These are phyloP conservation scores for Pegoplata infirma DNA, from an alignment of 2,888 invertebrate genomes.

Conservation along the genomic window DNA sequence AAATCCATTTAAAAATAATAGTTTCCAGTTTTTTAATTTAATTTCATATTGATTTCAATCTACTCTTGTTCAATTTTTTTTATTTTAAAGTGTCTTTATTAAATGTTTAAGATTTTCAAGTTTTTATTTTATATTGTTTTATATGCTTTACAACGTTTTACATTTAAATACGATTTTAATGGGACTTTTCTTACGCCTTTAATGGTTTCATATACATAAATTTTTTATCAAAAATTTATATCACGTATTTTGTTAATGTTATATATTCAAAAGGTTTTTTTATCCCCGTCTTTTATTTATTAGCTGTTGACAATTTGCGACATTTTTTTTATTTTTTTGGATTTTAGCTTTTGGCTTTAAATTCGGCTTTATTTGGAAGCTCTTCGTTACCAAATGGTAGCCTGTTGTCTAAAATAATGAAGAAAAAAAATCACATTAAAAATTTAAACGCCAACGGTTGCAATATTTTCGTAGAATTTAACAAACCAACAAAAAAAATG, in stretches of 20 bases:
- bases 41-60: no score
- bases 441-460: conserved; percentile 47
- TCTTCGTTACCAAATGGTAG: background rate
- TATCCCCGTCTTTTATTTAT: conserved; percentile 43
- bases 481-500: conserved; percentile 17
- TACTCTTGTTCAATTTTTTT: no score
- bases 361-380: background rate
- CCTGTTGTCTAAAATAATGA: background rate
- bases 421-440: conserved; percentile 10
- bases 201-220: conserved; percentile 28
- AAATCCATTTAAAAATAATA: no score
- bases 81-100: no score
- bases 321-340: conserved; percentile 4
- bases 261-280: background rate
- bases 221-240: conserved; percentile 40
- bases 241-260: conserved; percentile 25
- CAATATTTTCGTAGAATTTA: conserved; percentile 33
- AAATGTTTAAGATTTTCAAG: no score
- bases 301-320: conserved; percentile 38
- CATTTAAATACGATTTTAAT: conserved; percentile 50
- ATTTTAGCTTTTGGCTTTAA: background rate
- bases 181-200: conserved; percentile 4
- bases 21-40: no score
- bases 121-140: no score
- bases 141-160: conserved; percentile 21